Evolutionary conservation across 2,797 vertebrate species (phyloP).

Genomic region (Natrix natrix): DNA sequence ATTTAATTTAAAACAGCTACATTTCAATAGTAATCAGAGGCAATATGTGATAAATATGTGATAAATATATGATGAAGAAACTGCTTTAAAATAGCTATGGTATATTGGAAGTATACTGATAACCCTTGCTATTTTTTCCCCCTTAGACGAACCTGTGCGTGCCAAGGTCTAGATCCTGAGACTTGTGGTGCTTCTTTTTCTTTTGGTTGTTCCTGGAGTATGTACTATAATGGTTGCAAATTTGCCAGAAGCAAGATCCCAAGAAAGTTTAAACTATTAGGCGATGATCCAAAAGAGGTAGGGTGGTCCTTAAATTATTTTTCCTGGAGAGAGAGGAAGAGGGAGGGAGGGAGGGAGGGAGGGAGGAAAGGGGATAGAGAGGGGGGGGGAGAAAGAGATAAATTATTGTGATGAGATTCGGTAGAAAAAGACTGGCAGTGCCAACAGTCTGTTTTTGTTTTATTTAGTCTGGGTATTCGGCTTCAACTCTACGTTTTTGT

Average conservation of each 20-base stretch:
- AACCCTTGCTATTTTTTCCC: conserved; percentile 42
- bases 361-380: too few relatives aligned
- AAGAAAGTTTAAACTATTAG: conserved; percentile 95
- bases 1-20: not conserved
- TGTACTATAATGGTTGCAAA: conserved; percentile 99
- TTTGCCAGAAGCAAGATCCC: conserved; percentile 98
- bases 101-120: not conserved
- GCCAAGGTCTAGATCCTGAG: conserved; percentile 92
- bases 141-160: conserved; percentile 92
- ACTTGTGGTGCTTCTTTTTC: conserved; percentile 97
- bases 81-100: not conserved
- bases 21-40: not conserved
- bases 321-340: conserved; percentile 22
- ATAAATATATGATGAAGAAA: not conserved
- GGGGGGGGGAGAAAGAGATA: not conserved
- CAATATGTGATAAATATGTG: not conserved
- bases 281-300: conserved; percentile 95
- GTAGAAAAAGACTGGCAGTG: not conserved
- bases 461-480: not conserved
- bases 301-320: conserved; percentile 50
- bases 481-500: not conserved
- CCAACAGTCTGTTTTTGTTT: not conserved
- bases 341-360: too few relatives aligned
- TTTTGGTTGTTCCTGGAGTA: conserved; percentile 99
- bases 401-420: conserved; percentile 22